phyloP scores from a whole-genome alignment of 2,113 vertebrate species.

The Maccullochella peelii region DNA sequence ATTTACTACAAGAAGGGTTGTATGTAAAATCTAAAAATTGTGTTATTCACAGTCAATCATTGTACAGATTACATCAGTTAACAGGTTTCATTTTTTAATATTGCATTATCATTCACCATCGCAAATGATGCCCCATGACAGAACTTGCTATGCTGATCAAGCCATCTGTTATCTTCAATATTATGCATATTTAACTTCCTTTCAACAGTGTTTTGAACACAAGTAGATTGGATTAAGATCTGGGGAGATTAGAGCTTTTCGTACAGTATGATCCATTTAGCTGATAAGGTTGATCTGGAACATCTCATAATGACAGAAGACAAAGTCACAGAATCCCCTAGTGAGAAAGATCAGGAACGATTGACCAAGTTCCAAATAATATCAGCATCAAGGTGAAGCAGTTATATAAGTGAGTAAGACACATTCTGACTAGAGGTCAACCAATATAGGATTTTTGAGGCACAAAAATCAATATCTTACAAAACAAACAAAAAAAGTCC shows the following conservation, averaged over 20 bases:
- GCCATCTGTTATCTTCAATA: constrained; percentile 41
- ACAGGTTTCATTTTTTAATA: neutral
- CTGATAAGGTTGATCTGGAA: constrained; percentile 54
- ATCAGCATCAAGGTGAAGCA: constrained; percentile 6
- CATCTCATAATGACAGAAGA: constrained; percentile 58
- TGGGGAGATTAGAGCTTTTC: constrained; percentile 46
- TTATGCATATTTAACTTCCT: constrained; percentile 28
- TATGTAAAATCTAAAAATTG: neutral
- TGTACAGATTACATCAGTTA: constrained; percentile 8
- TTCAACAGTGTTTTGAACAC: constrained; percentile 24
- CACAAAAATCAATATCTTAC: too few species aligned
- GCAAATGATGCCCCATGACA: neutral
- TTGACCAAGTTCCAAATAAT: constrained; percentile 6
- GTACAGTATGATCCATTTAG: constrained; percentile 23
- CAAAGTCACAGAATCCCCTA: constrained; percentile 36
- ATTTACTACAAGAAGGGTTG: too few species aligned
- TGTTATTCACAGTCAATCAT: neutral
- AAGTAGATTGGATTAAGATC: constrained; percentile 63
- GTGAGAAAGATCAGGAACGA: constrained; percentile 41
- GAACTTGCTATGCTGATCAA: constrained; percentile 34
- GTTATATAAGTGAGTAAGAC: neutral
- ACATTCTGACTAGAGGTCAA: neutral
- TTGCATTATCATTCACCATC: constrained; percentile 10
- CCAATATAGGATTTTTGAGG: too few species aligned
- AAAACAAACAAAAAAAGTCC: too few species aligned